Conservation (phyloP, 2,888 invertebrate species). For the Pachycephus smyrnensis region DNA sequence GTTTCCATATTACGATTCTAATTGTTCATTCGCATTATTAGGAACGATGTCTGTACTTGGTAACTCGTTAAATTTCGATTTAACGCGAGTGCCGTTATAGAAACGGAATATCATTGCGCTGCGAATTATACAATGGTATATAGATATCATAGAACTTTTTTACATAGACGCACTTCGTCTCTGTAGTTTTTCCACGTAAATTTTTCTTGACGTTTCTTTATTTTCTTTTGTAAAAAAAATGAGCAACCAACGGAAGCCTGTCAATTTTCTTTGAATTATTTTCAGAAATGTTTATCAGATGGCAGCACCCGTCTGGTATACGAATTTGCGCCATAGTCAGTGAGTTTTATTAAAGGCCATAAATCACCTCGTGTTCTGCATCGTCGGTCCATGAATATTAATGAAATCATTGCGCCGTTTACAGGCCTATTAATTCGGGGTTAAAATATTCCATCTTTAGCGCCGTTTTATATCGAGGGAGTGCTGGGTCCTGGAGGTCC, state of each 20-base stretch:
- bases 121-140: neutral
- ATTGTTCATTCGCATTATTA: neutral
- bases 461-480: slow-evolving; percentile 55
- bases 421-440: slow-evolving; percentile 63
- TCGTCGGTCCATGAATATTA: slow-evolving; percentile 62
- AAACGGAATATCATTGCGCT: neutral
- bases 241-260: neutral
- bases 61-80: neutral
- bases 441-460: slow-evolving; percentile 60
- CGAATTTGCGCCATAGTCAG: neutral
- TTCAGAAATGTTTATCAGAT: neutral
- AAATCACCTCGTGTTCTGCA: slow-evolving; percentile 51
- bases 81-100: neutral
- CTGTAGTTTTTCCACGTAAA: neutral
- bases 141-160: neutral
- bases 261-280: neutral
- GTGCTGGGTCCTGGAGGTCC: slow-evolving; percentile 24
- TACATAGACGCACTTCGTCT: neutral
- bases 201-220: neutral
- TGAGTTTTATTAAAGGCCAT: slow-evolving; percentile 45
- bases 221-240: no score
- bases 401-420: slow-evolving; percentile 64
- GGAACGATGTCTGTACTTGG: neutral
- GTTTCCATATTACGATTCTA: neutral
- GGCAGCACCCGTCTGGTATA: neutral